These are phyloP conservation scores for Lordiphosa stackelbergi DNA, from an alignment of 1,140 invertebrate species.

Conservation along the genomic window DNA sequence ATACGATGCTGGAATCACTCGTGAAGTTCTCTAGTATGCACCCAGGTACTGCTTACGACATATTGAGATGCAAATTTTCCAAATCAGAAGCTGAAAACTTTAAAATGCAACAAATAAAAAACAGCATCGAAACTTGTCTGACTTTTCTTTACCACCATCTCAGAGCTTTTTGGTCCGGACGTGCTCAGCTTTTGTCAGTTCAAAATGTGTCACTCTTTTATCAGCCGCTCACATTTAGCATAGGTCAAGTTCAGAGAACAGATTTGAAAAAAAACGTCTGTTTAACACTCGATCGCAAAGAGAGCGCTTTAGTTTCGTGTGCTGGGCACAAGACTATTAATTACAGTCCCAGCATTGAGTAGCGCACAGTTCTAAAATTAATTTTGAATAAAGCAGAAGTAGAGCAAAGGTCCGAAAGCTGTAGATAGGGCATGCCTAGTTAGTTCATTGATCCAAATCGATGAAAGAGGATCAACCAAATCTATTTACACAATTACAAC, in stretches of 20 bases:
- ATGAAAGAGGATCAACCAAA: slow-evolving; percentile 28
- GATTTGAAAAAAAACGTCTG: neutral
- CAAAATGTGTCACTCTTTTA: neutral
- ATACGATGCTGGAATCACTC: too few species aligned
- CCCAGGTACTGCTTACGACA: too few species aligned
- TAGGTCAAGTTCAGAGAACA: slow-evolving; percentile 43
- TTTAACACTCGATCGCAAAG: neutral
- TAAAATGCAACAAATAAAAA: too few species aligned
- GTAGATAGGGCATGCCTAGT: slow-evolving; percentile 5
- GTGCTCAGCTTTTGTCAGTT: too few species aligned
- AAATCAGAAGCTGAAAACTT: too few species aligned
- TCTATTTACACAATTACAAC: neutral
- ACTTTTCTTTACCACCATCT: too few species aligned
- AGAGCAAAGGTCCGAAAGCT: neutral
- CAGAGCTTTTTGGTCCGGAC: too few species aligned
- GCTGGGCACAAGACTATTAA: neutral
- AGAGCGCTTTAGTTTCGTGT: slow-evolving; percentile 9
- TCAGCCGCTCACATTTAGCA: slow-evolving; percentile 8
- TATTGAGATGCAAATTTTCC: too few species aligned
- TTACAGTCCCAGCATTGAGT: slow-evolving; percentile 7
- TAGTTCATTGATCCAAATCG: slow-evolving; percentile 23
- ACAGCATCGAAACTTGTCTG: too few species aligned
- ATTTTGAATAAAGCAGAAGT: slow-evolving; percentile 32
- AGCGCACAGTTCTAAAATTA: slow-evolving; percentile 35
- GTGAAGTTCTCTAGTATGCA: too few species aligned